A percentile compares a stretch with the other conserved stretches of the same genome.
Conservation (phyloP, 2,888 invertebrate species). For the Philaethria dido region DNA sequence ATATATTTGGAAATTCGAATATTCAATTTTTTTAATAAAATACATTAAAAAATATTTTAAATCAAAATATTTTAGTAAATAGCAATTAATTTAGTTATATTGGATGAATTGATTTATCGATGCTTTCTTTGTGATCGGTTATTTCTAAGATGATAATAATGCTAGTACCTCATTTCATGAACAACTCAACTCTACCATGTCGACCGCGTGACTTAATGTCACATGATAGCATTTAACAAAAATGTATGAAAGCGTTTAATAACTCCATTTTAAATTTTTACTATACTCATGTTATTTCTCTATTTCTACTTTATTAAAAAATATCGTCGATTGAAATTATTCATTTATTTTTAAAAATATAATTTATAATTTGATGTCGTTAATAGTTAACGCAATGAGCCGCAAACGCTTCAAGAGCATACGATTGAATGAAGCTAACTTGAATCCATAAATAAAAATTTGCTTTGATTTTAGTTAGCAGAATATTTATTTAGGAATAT, state of each 20-base stretch:
- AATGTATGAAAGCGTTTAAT: not conserved
- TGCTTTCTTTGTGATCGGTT: not conserved
- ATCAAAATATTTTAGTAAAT: no score
- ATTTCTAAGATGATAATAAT: not conserved
- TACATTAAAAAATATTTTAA: not conserved
- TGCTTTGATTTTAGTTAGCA: not conserved
- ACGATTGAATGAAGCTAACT: constrained; percentile 62
- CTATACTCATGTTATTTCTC: no score
- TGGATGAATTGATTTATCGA: not conserved
- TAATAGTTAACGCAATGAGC: constrained; percentile 48
- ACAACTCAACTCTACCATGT: constrained; percentile 21
- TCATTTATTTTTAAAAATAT: constrained; percentile 35
- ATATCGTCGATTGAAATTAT: no score
- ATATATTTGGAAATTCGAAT: not conserved
- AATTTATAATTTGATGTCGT: constrained; percentile 47
- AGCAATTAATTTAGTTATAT: no score
- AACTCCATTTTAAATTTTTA: not conserved
- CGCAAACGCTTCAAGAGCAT: constrained; percentile 55
- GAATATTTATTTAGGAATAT: not conserved
- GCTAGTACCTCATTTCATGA: not conserved
- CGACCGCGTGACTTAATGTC: constrained; percentile 40
- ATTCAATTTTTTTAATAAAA: not conserved
- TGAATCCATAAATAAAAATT: constrained; percentile 54
- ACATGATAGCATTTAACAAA: constrained; percentile 32
- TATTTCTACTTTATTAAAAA: not conserved